Percentiles rank a stretch among this genome's conserved stretches.
Conservation (phyloP, 2,888 invertebrate species). For the Mesorhabditis spiculigera region DNA sequence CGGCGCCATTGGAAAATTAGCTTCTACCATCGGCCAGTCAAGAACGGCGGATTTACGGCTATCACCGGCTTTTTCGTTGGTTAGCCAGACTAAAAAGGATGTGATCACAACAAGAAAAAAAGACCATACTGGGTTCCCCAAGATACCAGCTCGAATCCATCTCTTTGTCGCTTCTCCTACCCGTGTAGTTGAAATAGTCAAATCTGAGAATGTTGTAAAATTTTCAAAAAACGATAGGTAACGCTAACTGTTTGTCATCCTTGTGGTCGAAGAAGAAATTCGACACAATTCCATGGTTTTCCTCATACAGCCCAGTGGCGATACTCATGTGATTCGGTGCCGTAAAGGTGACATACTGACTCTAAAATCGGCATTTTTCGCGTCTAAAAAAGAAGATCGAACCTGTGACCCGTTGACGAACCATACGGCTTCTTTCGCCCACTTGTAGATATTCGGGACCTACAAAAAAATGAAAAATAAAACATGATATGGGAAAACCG, state of each 20-base stretch:
- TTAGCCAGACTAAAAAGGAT: slow-evolving; percentile 10
- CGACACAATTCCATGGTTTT: slow-evolving; percentile 39
- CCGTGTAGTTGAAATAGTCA: slow-evolving; percentile 35
- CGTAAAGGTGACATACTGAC: slow-evolving; percentile 35
- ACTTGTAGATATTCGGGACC: slow-evolving; percentile 35
- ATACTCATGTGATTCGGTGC: slow-evolving; percentile 44
- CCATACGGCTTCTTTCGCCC: slow-evolving; percentile 31
- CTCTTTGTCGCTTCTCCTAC: slow-evolving; percentile 5
- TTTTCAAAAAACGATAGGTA: slow-evolving; percentile 1
- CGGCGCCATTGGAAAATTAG: slow-evolving; percentile 23
- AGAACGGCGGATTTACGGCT: slow-evolving; percentile 24
- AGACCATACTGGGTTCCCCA: not conserved
- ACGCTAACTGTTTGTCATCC: not conserved
- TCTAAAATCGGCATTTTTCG: slow-evolving; percentile 12
- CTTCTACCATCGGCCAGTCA: slow-evolving; percentile 39
- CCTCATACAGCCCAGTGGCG: slow-evolving; percentile 33
- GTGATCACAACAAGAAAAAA: not conserved
- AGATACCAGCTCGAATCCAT: not conserved
- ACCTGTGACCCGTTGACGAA: slow-evolving; percentile 25
- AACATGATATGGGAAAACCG: slow-evolving; percentile 18
- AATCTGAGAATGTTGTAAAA: slow-evolving; percentile 18
- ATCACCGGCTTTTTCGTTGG: slow-evolving; percentile 3
- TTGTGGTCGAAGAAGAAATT: slow-evolving; percentile 37
- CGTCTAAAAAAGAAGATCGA: not conserved
- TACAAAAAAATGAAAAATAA: slow-evolving; percentile 11